Percentiles rank a stretch among this genome's conserved stretches.
These are phyloP conservation scores for Drosophila neoperkinsi DNA, from an alignment of 2,888 invertebrate species.

Conservation along the genomic window DNA sequence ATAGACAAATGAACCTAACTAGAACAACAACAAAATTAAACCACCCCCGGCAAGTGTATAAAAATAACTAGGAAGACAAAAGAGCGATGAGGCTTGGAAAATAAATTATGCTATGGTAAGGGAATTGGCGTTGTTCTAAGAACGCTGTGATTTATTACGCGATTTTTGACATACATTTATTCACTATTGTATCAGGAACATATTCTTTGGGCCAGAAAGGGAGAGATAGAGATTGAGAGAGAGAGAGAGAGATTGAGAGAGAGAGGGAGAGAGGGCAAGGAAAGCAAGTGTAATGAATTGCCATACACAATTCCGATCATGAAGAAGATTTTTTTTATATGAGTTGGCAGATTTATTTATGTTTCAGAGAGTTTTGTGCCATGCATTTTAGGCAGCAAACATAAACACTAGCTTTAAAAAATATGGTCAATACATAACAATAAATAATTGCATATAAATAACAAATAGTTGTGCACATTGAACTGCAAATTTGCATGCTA, in stretches of 20 bases:
- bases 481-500: slow-evolving; percentile 8
- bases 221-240: no score
- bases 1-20: not conserved
- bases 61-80: slow-evolving; percentile 25
- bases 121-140: slow-evolving; percentile 28
- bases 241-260: not conserved
- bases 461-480: slow-evolving; percentile 10
- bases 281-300: slow-evolving; percentile 53
- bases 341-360: slow-evolving; percentile 23
- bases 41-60: not conserved
- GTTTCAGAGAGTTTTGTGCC: slow-evolving; percentile 3
- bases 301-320: slow-evolving; percentile 23
- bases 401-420: slow-evolving; percentile 21
- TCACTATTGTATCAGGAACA: slow-evolving; percentile 29
- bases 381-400: slow-evolving; percentile 31
- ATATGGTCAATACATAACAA: slow-evolving; percentile 14
- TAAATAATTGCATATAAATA: slow-evolving; percentile 21
- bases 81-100: slow-evolving; percentile 56
- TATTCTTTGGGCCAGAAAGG: no score
- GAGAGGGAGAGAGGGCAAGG: not conserved
- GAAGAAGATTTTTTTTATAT: not conserved
- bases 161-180: slow-evolving; percentile 70
- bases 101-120: slow-evolving; percentile 63
- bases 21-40: not conserved
- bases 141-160: slow-evolving; percentile 68